Evolutionary conservation across 2,888 invertebrate genomes (phyloP).

Genomic region (Gandaritis pyraliata): DNA sequence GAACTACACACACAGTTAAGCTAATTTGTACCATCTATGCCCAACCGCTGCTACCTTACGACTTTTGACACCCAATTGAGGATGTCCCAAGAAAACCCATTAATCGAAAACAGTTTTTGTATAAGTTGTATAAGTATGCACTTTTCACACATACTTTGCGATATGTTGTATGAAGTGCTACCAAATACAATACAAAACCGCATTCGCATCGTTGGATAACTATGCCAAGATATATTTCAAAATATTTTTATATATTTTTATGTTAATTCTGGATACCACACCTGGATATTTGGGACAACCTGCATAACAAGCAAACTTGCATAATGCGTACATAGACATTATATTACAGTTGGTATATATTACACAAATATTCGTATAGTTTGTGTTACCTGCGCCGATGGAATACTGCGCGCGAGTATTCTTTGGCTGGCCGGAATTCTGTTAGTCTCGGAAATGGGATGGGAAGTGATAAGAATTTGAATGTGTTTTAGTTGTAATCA

Average conservation of each 20-base stretch:
- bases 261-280: slow-evolving; percentile 8
- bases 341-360: slow-evolving; percentile 39
- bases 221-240: not conserved
- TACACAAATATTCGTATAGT: slow-evolving; percentile 42
- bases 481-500: slow-evolving; percentile 40
- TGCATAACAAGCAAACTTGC: slow-evolving; percentile 28
- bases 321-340: slow-evolving; percentile 35
- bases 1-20: slow-evolving; percentile 39
- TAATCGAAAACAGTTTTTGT: slow-evolving; percentile 5
- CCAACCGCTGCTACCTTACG: slow-evolving; percentile 30
- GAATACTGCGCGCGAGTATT: slow-evolving; percentile 77
- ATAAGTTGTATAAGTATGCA: not conserved
- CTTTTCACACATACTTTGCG: not conserved
- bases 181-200: not conserved
- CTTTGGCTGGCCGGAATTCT: slow-evolving; percentile 65
- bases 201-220: not conserved
- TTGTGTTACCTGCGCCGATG: slow-evolving; percentile 75
- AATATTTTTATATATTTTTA: not conserved
- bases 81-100: slow-evolving; percentile 36
- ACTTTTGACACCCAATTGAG: slow-evolving; percentile 28
- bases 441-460: slow-evolving; percentile 40
- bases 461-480: slow-evolving; percentile 41
- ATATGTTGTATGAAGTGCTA: not conserved
- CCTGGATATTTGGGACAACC: slow-evolving; percentile 40
- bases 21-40: slow-evolving; percentile 27